Evolutionary conservation across 2,888 invertebrate genomes (phyloP), one percentile per base, ranked within the genome.

Genomic region (Charanyca ferruginea): DNA sequence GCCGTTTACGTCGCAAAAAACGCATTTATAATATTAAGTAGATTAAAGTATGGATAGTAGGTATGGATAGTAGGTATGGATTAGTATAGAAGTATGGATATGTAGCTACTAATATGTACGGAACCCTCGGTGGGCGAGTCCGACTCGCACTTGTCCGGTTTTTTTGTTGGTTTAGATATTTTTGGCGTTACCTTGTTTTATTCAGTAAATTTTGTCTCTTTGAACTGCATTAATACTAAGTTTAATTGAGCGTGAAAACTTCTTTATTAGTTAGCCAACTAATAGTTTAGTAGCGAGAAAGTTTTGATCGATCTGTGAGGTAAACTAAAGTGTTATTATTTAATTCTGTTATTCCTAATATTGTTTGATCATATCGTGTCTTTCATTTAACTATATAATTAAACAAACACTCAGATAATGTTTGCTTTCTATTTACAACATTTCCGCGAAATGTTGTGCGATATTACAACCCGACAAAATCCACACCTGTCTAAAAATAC

Each of bases 401-500:
- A 59, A 6, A 25, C 16, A 8, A 25, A 60, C 11, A 16, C 18
- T 25, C 22, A n/a, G 0, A n/a, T 60, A 28, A 28, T 59, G 9
- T 38, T 25, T 11, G 0, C 9, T 2, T 41, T 32, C 16, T 41
- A 23, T 49, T 64, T 16, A 41, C 28, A 32, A 2, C 3, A 66
- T 25, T 20, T 9, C 38, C 32, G 23, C 7, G 22, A 49, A 47
- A 54, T n/a, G 20, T 68, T 49, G 51, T 13, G 61, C n/a, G 8
- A 41, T 70, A 44, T 60, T 60, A 55, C 20, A 42, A 54, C 45
- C 32, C 6, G 35, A 38, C 42, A 68, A 73, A 68, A 62, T 45
- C 47, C 44, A 11, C 16, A 74, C 25, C 63, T 44, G 42, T 68
- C 63, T 59, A 48, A 68, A 74, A 73, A 38, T 63, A 67, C 22